phyloP scores from a whole-genome alignment of 1,140 invertebrate species.

The Trissolcus basalis region DNA sequence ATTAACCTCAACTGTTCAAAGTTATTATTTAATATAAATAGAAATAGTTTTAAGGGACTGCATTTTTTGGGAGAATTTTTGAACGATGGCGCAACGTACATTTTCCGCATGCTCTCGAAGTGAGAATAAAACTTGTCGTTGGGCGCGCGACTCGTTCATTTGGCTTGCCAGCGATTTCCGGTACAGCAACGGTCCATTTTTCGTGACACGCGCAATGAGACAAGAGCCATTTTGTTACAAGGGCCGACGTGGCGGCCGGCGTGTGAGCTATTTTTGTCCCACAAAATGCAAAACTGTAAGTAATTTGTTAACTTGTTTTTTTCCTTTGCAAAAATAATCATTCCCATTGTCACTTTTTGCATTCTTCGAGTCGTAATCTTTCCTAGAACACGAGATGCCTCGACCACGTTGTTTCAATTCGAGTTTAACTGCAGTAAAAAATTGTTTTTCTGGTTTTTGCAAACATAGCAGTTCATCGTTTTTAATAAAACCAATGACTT shows the following conservation, averaged over 20 bases:
- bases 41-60: neutral
- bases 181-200: constrained; percentile 63
- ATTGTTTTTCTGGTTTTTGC: too few relatives aligned
- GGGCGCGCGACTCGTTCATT: constrained; percentile 23
- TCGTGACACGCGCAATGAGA: constrained; percentile 70
- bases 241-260: constrained; percentile 72
- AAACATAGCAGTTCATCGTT: too few relatives aligned
- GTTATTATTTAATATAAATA: too few relatives aligned
- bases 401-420: constrained; percentile 5
- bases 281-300: constrained; percentile 67
- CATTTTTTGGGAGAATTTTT: neutral
- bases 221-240: constrained; percentile 70
- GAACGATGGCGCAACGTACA: constrained; percentile 11
- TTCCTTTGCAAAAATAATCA: constrained; percentile 9
- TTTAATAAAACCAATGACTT: too few relatives aligned
- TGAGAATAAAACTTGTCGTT: constrained; percentile 5
- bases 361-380: neutral
- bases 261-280: constrained; percentile 34
- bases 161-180: constrained; percentile 65
- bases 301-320: constrained; percentile 31
- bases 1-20: too few relatives aligned
- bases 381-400: neutral
- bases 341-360: neutral
- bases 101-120: neutral
- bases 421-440: too few relatives aligned